These are phyloP conservation scores for Hassar affinis DNA, from an alignment of 2,113 vertebrate genomes.

Conservation along the genomic window DNA sequence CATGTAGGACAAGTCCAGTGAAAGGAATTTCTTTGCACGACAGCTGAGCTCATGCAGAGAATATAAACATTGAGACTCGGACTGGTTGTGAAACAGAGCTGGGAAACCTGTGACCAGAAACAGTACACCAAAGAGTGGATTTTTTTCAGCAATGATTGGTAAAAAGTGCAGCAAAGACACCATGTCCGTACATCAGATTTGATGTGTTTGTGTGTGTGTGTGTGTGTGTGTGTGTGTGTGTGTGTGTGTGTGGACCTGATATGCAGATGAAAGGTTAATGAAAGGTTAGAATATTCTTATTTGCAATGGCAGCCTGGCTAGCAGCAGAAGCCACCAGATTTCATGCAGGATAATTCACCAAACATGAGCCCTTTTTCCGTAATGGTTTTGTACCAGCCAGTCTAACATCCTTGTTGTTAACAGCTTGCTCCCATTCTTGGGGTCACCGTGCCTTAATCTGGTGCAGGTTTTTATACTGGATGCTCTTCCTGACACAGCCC, in stretches of 20 bases:
- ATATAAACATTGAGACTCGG: neutral
- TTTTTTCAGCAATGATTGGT: neutral
- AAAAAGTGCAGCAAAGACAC: neutral
- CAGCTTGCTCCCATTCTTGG: too few species aligned
- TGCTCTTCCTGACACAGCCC: too few species aligned
- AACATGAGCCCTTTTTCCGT: neutral
- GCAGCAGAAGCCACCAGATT: neutral
- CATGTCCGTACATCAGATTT: neutral
- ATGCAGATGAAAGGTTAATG: neutral
- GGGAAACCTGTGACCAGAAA: neutral
- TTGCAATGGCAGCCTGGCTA: too few species aligned
- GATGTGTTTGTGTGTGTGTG: neutral
- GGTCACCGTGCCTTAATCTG: too few species aligned
- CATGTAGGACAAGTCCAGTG: neutral
- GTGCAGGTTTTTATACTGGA: too few species aligned
- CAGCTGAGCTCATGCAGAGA: neutral
- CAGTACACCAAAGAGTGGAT: neutral
- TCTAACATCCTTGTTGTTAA: neutral
- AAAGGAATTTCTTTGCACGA: too few species aligned
- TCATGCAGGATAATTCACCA: neutral
- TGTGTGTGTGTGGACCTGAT: neutral
- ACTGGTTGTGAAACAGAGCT: neutral
- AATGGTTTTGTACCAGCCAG: neutral
- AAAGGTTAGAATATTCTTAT: too few species aligned
- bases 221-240: neutral